Evolutionary conservation across 2,113 vertebrate genomes (phyloP).

Genomic region (Pelvicachromis taeniatus): DNA sequence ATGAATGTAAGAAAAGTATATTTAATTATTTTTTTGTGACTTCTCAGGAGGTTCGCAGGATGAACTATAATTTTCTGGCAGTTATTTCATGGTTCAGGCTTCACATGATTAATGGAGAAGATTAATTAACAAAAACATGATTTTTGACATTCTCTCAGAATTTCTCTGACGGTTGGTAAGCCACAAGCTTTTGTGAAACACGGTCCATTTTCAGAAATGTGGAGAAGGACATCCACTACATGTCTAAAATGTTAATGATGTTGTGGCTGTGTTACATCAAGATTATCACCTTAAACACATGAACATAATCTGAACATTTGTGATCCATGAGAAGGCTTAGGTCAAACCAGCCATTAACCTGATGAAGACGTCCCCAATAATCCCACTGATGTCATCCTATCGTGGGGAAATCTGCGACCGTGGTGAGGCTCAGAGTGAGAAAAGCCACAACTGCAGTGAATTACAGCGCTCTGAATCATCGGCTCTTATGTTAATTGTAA

Average conservation of each 20-base stretch:
- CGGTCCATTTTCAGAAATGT: background rate
- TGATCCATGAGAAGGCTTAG: background rate
- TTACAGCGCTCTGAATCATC: background rate
- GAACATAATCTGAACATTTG: background rate
- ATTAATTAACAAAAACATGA: background rate
- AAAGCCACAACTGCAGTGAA: background rate
- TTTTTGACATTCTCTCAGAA: background rate
- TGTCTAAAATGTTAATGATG: background rate
- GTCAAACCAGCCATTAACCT: background rate
- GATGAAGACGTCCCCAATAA: background rate
- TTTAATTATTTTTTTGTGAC: background rate
- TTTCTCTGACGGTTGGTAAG: background rate
- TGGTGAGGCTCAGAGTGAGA: background rate
- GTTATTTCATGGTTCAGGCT: background rate
- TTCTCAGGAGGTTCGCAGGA: background rate
- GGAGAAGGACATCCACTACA: background rate
- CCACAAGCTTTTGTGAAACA: background rate
- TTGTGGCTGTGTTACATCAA: rapidly evolving
- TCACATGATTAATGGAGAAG: background rate
- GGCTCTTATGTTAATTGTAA: background rate
- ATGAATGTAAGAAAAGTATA: background rate
- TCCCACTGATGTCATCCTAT: background rate
- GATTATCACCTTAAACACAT: background rate
- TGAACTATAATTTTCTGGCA: background rate
- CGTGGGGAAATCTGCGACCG: background rate